Base-by-base conservation (phyloP, 2,888 invertebrate species). In the Thera britannica region DNA sequence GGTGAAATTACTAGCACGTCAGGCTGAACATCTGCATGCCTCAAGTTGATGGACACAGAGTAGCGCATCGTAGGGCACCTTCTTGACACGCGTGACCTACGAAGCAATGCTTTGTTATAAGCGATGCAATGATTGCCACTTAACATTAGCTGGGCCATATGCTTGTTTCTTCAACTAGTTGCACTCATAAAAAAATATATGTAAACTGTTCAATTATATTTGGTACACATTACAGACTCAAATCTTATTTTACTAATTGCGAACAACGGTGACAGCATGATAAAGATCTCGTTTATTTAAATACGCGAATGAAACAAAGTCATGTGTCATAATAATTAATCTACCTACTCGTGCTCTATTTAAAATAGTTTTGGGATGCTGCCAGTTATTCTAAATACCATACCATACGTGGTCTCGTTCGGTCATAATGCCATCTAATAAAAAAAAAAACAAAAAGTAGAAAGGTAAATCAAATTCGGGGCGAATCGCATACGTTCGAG, bases 301-400 rank as follows among this genome's bases (percentile, higher is more conserved):
- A 82, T 79, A 79, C 81, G 79, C 81, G 79, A 80, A 80, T 83
- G 81, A 80, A 85, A 87, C 83, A 86, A 86, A 85, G 83, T 85
- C 83, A 82, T 83, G 82, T 86, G 86, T 88, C 87, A 87, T 88
- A 88, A 89, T 89, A 89, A 89, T 85, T 86, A 88, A 90, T 88
- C 85, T 87, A 82, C 87, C 86, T 87, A 88, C 88, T 83, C 84
- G 83, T 83, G 86, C 80, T 89, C 87, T 85, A 88, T 88, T 89
- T 89, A 86, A 84, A 84, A 83, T 82, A 82, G 82, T 83, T 79
- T 89, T 89, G 89, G 90, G 84, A 72, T 75, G 74, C 72, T 84
- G 90, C 90, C 90, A 90, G 85, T 77, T 83, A 88, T 84, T 87
- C 86, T 83, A 88, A 88, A 89, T 88, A 89, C 89, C 87, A 86